phyloP scores from a whole-genome alignment of 2,113 vertebrate species.

The Nanger granti region DNA sequence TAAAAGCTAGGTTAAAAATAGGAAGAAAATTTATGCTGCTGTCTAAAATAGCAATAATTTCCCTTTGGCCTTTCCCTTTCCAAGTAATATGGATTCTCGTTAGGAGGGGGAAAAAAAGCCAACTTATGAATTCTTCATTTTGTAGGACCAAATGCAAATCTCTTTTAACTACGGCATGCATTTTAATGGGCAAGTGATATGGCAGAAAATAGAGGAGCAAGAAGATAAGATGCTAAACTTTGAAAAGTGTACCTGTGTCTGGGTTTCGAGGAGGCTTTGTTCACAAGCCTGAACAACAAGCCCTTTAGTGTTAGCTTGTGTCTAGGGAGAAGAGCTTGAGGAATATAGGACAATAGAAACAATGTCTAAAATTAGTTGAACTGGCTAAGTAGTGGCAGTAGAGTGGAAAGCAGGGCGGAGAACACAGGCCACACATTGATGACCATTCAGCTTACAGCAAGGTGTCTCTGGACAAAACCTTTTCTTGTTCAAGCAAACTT shows the following conservation, averaged over 20 bases:
- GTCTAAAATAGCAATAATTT: constrained; percentile 89
- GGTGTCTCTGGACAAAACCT: constrained; percentile 47
- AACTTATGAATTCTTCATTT: constrained; percentile 69
- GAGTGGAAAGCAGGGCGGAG: not conserved
- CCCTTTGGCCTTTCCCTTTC: constrained; percentile 82
- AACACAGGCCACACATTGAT: not conserved
- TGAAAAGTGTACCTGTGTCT: not conserved
- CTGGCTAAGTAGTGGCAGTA: not conserved
- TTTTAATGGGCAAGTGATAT: constrained; percentile 35
- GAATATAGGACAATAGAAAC: not conserved
- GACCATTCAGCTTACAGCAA: not conserved
- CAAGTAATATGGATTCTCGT: constrained; percentile 70
- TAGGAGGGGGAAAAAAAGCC: constrained; percentile 19
- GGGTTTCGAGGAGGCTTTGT: not conserved
- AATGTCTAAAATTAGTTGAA: not conserved
- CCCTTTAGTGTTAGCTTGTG: not conserved
- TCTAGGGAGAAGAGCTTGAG: not conserved
- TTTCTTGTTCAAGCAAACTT: not conserved
- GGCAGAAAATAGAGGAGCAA: constrained; percentile 19
- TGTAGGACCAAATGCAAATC: constrained; percentile 59
- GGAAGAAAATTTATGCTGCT: constrained; percentile 95
- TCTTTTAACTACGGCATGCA: not conserved
- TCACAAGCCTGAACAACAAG: not conserved
- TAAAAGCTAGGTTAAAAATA: constrained; percentile 98
- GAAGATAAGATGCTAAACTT: not conserved